These are phyloP conservation scores for Heliothis virescens DNA, from an alignment of 1,140 invertebrate genomes.

Conservation along the genomic window DNA sequence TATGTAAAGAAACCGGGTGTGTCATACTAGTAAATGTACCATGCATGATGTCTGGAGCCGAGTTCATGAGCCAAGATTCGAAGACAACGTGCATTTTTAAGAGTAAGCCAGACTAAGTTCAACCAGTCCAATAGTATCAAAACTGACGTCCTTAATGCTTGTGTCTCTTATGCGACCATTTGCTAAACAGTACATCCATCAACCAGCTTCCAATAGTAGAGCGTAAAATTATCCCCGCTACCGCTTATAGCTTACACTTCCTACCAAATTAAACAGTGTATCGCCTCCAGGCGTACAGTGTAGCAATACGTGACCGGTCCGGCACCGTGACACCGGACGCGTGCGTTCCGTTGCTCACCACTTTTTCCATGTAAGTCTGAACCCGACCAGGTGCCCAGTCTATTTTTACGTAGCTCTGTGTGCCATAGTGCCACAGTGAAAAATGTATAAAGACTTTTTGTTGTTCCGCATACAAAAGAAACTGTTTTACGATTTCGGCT, in stretches of 20 bases:
- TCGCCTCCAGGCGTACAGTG: conserved; percentile 48
- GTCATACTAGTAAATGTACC: too few species aligned
- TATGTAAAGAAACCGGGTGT: too few species aligned
- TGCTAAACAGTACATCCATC: too few species aligned
- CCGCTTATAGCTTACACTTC: conserved; percentile 16
- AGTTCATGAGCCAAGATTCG: too few species aligned
- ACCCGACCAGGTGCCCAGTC: not conserved
- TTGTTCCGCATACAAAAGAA: not conserved
- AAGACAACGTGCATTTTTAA: too few species aligned
- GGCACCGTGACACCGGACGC: conserved; percentile 39
- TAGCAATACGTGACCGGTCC: conserved; percentile 54
- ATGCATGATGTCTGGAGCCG: too few species aligned
- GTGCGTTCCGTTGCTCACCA: conserved; percentile 10
- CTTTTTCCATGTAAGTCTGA: conserved; percentile 18
- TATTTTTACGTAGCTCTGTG: not conserved
- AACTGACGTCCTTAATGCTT: too few species aligned
- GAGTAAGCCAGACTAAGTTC: too few species aligned
- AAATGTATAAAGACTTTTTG: not conserved
- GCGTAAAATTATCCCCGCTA: not conserved
- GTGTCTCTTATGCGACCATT: too few species aligned
- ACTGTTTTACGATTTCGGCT: not conserved
- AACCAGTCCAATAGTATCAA: too few species aligned
- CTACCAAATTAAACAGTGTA: conserved; percentile 53
- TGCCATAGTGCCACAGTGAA: not conserved
- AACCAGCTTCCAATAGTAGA: not conserved